A percentile compares a stretch with the other conserved stretches of the same genome.
Evolutionary conservation across 2,888 invertebrate genomes (phyloP).

Genomic region (Athripsodes cinereus): DNA sequence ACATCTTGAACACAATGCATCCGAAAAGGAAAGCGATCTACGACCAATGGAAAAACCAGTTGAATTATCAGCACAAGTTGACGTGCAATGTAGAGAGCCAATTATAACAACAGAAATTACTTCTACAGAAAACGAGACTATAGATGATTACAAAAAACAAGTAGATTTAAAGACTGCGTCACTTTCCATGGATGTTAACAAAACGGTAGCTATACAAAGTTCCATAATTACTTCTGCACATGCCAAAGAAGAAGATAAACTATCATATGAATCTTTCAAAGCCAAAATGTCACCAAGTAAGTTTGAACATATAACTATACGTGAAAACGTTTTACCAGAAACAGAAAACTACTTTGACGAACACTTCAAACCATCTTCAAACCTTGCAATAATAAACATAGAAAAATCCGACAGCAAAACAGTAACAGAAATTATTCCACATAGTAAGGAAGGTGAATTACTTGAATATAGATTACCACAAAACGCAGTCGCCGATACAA

Average conservation of each 20-base stretch:
- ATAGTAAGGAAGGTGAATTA: conserved; percentile 17
- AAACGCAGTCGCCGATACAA: conserved; percentile 11
- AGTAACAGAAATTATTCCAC: conserved; percentile 27
- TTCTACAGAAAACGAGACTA: conserved; percentile 34
- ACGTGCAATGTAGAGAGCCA: conserved; percentile 34
- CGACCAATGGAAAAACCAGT: conserved; percentile 22
- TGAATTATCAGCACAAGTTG: conserved; percentile 32
- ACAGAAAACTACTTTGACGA: conserved; percentile 31
- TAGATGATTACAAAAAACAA: conserved; percentile 5
- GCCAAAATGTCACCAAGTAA: conserved; percentile 16
- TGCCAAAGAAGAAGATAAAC: conserved; percentile 15
- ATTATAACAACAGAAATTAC: conserved; percentile 38
- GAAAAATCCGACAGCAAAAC: conserved; percentile 17
- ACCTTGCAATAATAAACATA: conserved; percentile 14
- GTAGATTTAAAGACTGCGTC: conserved; percentile 26
- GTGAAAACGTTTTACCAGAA: conserved; percentile 29
- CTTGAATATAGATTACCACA: conserved; percentile 10
- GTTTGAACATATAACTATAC: conserved; percentile 15
- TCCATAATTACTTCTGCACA: conserved; percentile 32
- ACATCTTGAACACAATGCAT: conserved; percentile 45
- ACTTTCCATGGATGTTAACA: conserved; percentile 31
- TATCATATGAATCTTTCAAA: conserved; percentile 4
- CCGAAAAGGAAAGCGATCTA: conserved; percentile 40
- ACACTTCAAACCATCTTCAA: conserved; percentile 15
- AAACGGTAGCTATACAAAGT: conserved; percentile 31